phyloP scores from a whole-genome alignment of 2,797 vertebrate species.

The Morus bassanus region DNA sequence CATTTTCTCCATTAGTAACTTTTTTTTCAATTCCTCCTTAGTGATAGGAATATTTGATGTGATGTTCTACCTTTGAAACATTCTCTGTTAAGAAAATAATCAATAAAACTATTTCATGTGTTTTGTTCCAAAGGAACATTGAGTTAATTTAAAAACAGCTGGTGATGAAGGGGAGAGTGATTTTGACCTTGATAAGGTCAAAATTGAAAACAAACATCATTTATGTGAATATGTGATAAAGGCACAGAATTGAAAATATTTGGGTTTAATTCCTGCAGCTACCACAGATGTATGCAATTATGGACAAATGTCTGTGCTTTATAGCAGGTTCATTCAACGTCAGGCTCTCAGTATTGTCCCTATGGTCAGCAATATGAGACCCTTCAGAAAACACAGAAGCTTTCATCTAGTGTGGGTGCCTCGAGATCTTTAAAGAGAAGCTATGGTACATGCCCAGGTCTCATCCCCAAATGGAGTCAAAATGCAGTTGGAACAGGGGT shows the following conservation, averaged over 20 bases:
- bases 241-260: not conserved
- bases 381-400: not conserved
- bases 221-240: not conserved
- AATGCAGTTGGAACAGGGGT: not conserved
- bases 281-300: not conserved
- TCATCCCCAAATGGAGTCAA: not conserved
- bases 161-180: not conserved
- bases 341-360: not conserved
- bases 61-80: not conserved
- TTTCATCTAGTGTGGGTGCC: not conserved
- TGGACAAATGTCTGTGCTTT: not conserved
- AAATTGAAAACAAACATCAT: slow-evolving; percentile 25
- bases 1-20: not conserved
- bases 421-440: not conserved
- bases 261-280: not conserved
- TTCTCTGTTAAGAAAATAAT: not conserved
- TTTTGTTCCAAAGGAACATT: not conserved
- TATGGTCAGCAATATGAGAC: not conserved
- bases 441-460: not conserved
- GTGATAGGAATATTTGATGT: not conserved
- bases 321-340: not conserved
- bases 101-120: not conserved
- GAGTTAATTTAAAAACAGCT: not conserved
- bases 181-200: slow-evolving; percentile 11
- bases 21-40: not conserved